Conservation (phyloP, 2,888 invertebrate genomes). For the Philaethria dido region DNA sequence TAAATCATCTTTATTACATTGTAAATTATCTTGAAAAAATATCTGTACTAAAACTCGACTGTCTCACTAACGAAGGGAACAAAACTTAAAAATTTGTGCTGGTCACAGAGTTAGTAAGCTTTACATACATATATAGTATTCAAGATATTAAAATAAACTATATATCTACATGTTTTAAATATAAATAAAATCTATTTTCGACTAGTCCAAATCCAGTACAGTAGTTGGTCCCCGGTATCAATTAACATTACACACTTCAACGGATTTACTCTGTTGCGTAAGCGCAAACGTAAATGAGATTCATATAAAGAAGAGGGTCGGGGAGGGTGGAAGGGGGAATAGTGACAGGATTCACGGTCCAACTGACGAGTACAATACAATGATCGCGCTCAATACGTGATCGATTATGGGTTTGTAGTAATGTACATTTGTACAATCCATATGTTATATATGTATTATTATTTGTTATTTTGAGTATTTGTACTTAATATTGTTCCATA, state of each 20-base stretch:
- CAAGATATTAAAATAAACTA: too few species aligned
- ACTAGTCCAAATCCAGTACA: neutral
- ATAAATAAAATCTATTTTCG: neutral
- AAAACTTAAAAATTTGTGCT: too few species aligned
- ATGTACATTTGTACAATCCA: conserved; percentile 53
- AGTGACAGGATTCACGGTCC: conserved; percentile 83
- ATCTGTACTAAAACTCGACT: too few species aligned
- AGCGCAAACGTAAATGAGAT: conserved; percentile 78
- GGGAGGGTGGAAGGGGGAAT: conserved; percentile 54
- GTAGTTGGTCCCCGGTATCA: conserved; percentile 52
- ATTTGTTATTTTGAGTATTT: conserved; percentile 36
- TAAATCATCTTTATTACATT: too few species aligned
- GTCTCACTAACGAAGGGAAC: too few species aligned
- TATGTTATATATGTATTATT: conserved; percentile 41
- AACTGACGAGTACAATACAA: conserved; percentile 78
- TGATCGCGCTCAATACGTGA: conserved; percentile 80
- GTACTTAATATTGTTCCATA: neutral
- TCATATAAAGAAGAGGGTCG: conserved; percentile 64
- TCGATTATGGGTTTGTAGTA: conserved; percentile 78
- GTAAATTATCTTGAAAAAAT: too few species aligned
- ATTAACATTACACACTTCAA: conserved; percentile 72
- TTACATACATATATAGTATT: too few species aligned
- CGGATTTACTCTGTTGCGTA: conserved; percentile 77
- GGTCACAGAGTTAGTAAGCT: too few species aligned
- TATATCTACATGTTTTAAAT: too few species aligned